Base-by-base conservation (phyloP, 2,113 vertebrate species). In the Anarhynchus alexandrinus region DNA sequence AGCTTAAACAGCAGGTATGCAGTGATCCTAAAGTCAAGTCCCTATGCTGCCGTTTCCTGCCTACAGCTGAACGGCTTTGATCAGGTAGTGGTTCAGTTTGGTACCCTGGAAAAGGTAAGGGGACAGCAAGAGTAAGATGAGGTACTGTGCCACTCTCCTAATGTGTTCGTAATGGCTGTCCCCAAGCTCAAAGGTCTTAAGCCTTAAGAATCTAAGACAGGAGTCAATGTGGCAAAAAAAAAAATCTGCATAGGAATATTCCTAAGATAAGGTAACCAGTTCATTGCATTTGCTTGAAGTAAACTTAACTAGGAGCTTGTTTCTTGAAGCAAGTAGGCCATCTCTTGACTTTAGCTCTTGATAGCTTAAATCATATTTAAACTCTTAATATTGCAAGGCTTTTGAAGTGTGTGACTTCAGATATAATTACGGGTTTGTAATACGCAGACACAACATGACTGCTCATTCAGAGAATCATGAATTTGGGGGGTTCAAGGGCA, bases 401-500 rank as follows among this genome's bases (percentile, higher is more conserved):
- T 78, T 84, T 91, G 83, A 94, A 92, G 76, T 0, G 0, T 88
- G 64, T 94, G 90, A 79, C 83, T 82, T 91, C 88, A 93, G 71
- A 40, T 74, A 16, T 86, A 90, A 93, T 94, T 88, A 67, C 0
- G 7, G 83, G 59, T 78, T 88, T 95, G 57, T 25, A 77, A 72
- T 52, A 17, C 13, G 42, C 38, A 89, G 80, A 67, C 42, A 72
- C 52, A 85, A 81, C 91, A 55, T 43, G 72, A 91, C 51, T 93
- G 74, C 57, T 94, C 45, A 47, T 74, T 90, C 71, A 73, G 90
- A 94, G 71, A 79, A 82, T 69, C 76, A 69, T 82, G 67, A 30
- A 47, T 95, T 88, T 93, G 81, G 64, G 89, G 88, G 95, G 49
- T 96, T 94, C 86, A 91, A 92, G 91, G 62, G 72, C 82, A 91